Percentiles rank a stretch among this genome's conserved stretches.
Conservation (phyloP, 2,888 invertebrate genomes). For the Acleris holmiana region DNA sequence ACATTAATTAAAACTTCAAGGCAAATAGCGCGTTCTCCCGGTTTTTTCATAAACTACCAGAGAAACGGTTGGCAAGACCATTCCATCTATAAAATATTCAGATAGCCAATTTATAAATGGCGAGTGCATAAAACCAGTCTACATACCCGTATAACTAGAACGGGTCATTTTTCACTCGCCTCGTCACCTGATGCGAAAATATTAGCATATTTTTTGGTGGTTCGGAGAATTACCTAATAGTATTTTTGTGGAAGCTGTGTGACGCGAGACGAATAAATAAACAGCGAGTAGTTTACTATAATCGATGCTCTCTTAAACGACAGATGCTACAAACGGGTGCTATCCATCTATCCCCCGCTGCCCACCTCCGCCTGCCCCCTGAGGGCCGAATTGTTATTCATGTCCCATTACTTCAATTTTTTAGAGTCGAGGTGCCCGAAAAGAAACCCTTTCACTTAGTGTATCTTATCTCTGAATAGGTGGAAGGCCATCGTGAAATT, state of each 20-base stretch:
- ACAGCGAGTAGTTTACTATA: conserved; percentile 76
- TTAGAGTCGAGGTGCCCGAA: conserved; percentile 77
- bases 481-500: conserved; percentile 70
- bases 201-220: conserved; percentile 75
- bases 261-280: conserved; percentile 79
- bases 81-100: conserved; percentile 60
- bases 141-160: conserved; percentile 54
- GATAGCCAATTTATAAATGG: conserved; percentile 57
- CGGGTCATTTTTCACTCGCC: conserved; percentile 54
- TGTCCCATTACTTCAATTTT: conserved; percentile 84
- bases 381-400: conserved; percentile 80
- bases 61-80: conserved; percentile 37
- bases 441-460: conserved; percentile 81
- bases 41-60: conserved; percentile 24
- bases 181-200: conserved; percentile 55
- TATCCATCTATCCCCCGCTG: conserved; percentile 76
- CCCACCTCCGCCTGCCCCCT: conserved; percentile 51
- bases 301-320: conserved; percentile 82
- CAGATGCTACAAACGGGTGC: conserved; percentile 82
- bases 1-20: too few species aligned
- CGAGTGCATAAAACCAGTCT: conserved; percentile 45
- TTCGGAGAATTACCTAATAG: conserved; percentile 70
- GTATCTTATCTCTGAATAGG: conserved; percentile 75
- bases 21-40: too few species aligned
- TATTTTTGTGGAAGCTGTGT: conserved; percentile 52